These are phyloP conservation scores for Rhynchophorus ferrugineus DNA, from an alignment of 1,140 invertebrate species.

Conservation along the genomic window DNA sequence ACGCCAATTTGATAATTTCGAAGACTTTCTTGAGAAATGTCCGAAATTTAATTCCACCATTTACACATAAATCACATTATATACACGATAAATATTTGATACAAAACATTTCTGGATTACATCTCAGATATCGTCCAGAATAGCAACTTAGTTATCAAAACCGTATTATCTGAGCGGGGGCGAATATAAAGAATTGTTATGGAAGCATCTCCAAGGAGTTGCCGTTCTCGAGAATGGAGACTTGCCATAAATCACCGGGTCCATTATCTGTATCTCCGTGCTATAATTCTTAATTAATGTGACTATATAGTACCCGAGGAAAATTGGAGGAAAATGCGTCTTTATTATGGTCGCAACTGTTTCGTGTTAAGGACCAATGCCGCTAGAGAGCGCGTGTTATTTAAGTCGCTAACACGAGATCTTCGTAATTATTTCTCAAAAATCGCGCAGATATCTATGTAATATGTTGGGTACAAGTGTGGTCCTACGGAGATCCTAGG, in stretches of 20 bases:
- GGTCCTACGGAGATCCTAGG: no score
- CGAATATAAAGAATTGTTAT: not conserved
- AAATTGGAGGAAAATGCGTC: slow-evolving; percentile 3
- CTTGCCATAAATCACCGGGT: not conserved
- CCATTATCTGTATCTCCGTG: not conserved
- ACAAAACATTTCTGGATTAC: no score
- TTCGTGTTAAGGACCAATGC: slow-evolving; percentile 2
- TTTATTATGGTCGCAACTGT: slow-evolving; percentile 3
- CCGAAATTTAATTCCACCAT: no score
- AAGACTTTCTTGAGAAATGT: no score
- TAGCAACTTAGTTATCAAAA: slow-evolving; percentile 2
- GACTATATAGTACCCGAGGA: slow-evolving; percentile 4
- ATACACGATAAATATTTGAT: no score
- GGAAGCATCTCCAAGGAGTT: slow-evolving; percentile 1
- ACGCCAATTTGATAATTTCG: no score
- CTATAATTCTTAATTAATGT: slow-evolving; percentile 7
- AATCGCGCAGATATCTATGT: no score
- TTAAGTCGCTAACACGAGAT: not conserved
- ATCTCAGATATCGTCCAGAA: not conserved
- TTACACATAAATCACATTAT: no score
- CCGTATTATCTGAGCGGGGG: not conserved
- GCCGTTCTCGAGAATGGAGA: not conserved
- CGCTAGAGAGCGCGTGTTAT: not conserved
- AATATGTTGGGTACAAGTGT: no score
- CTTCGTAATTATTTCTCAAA: no score